Conservation (phyloP, 2,113 vertebrate genomes). For the Mesembrinibis cayennensis region DNA sequence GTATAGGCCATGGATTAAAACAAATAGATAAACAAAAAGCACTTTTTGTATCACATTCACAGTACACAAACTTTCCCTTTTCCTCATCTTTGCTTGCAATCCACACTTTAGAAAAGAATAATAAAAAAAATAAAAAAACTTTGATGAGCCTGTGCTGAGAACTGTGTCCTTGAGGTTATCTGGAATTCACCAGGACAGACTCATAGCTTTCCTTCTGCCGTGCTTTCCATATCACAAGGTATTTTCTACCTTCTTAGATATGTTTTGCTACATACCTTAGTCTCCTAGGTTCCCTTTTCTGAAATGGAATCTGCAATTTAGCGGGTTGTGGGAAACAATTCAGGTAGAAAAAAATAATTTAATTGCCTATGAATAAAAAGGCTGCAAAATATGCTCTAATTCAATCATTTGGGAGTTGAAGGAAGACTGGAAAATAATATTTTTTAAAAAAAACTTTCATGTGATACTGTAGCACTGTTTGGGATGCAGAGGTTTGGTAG, state of each 20-base stretch:
- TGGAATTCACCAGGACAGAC: not conserved
- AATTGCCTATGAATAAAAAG: not conserved
- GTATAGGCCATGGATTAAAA: not conserved
- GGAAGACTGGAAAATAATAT: not conserved
- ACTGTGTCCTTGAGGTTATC: not conserved
- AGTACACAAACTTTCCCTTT: not conserved
- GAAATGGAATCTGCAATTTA: not conserved
- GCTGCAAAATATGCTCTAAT: not conserved
- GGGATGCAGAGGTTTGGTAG: not conserved
- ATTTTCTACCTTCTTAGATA: not conserved
- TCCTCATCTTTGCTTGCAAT: not conserved
- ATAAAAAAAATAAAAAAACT: not conserved
- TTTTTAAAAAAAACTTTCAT: not conserved
- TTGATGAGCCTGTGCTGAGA: not conserved
- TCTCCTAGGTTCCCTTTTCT: not conserved
- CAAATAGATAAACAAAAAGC: not conserved
- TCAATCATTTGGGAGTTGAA: not conserved
- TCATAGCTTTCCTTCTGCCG: not conserved
- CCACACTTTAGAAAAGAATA: not conserved
- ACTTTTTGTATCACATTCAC: not conserved
- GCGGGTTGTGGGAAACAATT: not conserved
- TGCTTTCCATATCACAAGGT: not conserved
- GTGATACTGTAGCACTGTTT: not conserved
- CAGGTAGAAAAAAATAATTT: not conserved
- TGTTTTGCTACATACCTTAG: not conserved